Evolutionary conservation across 1,140 invertebrate species (phyloP).

Genomic region (Cataglyphis hispanica): DNA sequence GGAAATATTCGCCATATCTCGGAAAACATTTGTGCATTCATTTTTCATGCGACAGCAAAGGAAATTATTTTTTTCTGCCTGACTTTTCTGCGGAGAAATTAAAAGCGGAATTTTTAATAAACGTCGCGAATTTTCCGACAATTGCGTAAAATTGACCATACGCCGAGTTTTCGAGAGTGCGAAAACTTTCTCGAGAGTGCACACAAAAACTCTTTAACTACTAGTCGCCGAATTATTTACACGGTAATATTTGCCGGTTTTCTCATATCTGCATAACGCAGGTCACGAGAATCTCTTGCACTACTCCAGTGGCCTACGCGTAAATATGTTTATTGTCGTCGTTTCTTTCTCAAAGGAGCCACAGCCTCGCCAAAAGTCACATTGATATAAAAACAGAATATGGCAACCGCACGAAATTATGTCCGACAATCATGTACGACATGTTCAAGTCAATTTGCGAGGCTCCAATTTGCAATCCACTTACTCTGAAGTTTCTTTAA

Average conservation of each 20-base stretch:
- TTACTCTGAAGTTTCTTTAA: not conserved
- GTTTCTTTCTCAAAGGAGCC: conserved; percentile 47
- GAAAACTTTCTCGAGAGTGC: conserved; percentile 49
- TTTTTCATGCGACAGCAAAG: not conserved
- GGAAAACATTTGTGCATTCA: not conserved
- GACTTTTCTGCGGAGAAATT: conserved; percentile 59
- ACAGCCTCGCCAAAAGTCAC: not conserved
- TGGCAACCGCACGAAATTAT: not conserved
- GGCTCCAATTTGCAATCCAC: not conserved
- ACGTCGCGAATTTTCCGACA: conserved; percentile 54
- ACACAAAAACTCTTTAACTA: conserved; percentile 23
- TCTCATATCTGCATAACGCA: conserved; percentile 39
- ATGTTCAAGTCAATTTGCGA: not conserved
- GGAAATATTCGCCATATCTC: not conserved
- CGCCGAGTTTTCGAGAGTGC: conserved; percentile 30
- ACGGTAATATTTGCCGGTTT: conserved; percentile 36
- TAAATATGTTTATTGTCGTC: conserved; percentile 20
- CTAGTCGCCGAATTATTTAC: conserved; percentile 65
- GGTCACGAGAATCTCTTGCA: conserved; percentile 20
- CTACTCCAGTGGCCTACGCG: not conserved
- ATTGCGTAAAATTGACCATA: conserved; percentile 6
- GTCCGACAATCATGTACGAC: not conserved
- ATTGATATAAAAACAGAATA: conserved; percentile 4
- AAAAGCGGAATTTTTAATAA: conserved; percentile 80
- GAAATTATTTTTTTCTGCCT: not conserved